Base-by-base conservation (phyloP, 2,797 vertebrate genomes). In the Tenualosa thibaudeaui region DNA sequence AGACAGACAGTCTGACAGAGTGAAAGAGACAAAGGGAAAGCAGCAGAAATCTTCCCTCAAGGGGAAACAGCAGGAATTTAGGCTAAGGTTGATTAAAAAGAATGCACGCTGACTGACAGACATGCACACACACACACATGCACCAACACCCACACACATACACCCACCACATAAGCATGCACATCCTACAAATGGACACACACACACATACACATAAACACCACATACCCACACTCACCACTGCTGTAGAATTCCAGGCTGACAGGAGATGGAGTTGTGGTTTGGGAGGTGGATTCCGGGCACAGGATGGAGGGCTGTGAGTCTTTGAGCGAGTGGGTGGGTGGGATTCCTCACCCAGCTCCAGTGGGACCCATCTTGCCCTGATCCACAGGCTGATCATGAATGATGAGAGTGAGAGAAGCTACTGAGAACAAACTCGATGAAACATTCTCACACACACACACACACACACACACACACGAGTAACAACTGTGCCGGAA, bases 61-160 rank as follows among this genome's bases (percentile, higher is more conserved):
- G 71, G 37, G 71, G 40, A 78, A 22, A 78, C 71, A n/a, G 71
- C 40, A 78, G 17, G 71, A 46, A 78, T 43, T 46, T 78, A n/a
- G 71, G 17, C 40, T 22, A 15, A 8, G 37, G 31, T 15, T 75
- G 68, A 37, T 75, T 19, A 71, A 78, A 13, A 46, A 17, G 40
- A 40, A 40, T 5, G 31, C 37, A 75, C 5, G 17, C 68, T 75
- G 68, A 75, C 68, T 75, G 31, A 75, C 68, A 40, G 31, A 37
- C 68, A 40, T 5, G 5, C 68, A 75, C 12, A 40, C 68, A 40
- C 13, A 75, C 31, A 43, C 71, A 8, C 37, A 22, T 3, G 8
- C 37, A 68, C 26, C 3, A 13, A 71, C 31, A 40, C 68, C 40
- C 68, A 19, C 31, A 26, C 31, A 40, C 12, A 17, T 3, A 15